Percentiles rank a stretch among this genome's conserved stretches.
Conservation (phyloP, 2,888 invertebrate genomes). For the Tachystola acroxantha region DNA sequence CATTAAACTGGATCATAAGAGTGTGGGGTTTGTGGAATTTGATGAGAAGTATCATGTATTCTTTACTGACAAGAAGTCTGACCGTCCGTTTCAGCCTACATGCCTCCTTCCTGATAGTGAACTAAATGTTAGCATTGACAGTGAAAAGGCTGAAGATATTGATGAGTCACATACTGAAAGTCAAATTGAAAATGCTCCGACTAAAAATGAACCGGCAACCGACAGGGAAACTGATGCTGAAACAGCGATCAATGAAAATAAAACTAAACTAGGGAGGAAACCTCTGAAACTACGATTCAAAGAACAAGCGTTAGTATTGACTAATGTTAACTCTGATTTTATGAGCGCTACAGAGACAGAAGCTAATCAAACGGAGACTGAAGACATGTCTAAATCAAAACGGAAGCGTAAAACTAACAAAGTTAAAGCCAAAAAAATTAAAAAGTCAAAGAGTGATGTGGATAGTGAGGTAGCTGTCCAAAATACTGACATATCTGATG, state of each 20-base stretch:
- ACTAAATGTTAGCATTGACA: slow-evolving; percentile 7
- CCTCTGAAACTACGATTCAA: slow-evolving; percentile 10
- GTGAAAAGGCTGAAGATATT: slow-evolving; percentile 4
- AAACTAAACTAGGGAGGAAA: slow-evolving; percentile 2
- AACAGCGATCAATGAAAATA: background rate
- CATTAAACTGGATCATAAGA: slow-evolving; percentile 53
- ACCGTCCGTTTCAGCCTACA: slow-evolving; percentile 34
- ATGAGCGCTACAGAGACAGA: slow-evolving; percentile 30
- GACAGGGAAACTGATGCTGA: slow-evolving; percentile 4
- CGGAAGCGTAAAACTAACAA: slow-evolving; percentile 18
- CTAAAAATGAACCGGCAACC: background rate
- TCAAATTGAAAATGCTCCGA: background rate
- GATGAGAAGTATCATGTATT: slow-evolving; percentile 56
- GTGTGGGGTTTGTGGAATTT: slow-evolving; percentile 56
- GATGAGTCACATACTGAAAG: slow-evolving; percentile 1
- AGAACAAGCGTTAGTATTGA: slow-evolving; percentile 7
- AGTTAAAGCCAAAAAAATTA: slow-evolving; percentile 7
- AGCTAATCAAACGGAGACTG: slow-evolving; percentile 24
- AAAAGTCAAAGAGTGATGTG: background rate
- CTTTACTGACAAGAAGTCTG: slow-evolving; percentile 50
- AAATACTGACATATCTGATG: slow-evolving; percentile 34
- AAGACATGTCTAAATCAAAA: slow-evolving; percentile 17
- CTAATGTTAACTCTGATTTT: slow-evolving; percentile 16
- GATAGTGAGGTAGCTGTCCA: background rate
- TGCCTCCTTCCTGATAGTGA: slow-evolving; percentile 14